These are phyloP conservation scores for Rhaphigaster nebulosa DNA, from an alignment of 2,888 invertebrate species.

Conservation along the genomic window DNA sequence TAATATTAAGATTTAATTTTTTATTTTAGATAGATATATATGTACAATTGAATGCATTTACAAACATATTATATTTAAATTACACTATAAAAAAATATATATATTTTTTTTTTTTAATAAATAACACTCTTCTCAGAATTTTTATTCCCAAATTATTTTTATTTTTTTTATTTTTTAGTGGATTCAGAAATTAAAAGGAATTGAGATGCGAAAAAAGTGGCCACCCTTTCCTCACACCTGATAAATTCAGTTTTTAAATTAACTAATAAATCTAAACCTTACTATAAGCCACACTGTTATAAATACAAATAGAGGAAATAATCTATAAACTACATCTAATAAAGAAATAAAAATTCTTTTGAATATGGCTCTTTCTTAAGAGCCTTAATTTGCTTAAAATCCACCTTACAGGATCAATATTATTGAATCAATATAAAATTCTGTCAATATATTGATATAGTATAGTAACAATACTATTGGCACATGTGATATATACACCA, in stretches of 20 bases:
- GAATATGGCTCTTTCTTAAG: no score
- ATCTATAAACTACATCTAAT: no score
- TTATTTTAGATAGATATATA: background rate
- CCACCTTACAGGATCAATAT: no score
- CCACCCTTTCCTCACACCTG: background rate
- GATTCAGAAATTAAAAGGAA: background rate
- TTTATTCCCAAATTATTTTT: no score
- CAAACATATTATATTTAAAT: background rate
- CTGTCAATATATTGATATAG: no score
- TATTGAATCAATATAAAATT: no score
- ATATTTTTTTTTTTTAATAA: background rate
- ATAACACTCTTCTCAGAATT: background rate
- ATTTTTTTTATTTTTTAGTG: background rate
- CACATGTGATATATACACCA: no score
- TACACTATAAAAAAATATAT: background rate
- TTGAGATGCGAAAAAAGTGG: background rate
- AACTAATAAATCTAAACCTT: background rate
- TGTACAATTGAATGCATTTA: background rate
- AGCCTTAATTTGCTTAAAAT: background rate
- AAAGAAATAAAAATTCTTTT: no score
- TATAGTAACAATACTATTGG: no score
- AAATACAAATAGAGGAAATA: no score
- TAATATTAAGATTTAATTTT: no score
- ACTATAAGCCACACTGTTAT: no score
- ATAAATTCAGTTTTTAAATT: background rate